Evolutionary conservation across 2,888 invertebrate genomes (phyloP), one percentile per base, ranked within the genome.

Genomic region (Choreutis nemorana): DNA sequence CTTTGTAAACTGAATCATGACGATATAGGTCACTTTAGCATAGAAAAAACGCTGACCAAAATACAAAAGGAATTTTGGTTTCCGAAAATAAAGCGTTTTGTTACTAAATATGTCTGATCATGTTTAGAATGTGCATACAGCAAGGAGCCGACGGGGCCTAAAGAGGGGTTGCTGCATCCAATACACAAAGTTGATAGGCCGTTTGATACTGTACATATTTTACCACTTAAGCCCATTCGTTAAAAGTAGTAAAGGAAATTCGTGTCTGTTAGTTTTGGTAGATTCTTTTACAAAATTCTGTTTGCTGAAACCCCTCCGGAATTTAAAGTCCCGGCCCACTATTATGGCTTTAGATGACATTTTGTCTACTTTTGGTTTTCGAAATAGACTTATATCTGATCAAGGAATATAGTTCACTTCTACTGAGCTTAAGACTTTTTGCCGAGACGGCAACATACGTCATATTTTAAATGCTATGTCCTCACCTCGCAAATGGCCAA

Each of bases 1-100:
- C 23, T 23, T n/a, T 23, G 23, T 11, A n/a, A 23, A n/a, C 7
- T 23, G 11, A 23, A 12, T 11, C 23, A 23, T 11, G 23, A 23
- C 11, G 23, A 23, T 23, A 23, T 23, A 7, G 23, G 23, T 10
- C 23, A 23, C 3, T 23, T 23, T n/a, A 2, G 23, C 10, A 1
- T 23, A 2, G 23, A 23, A 11, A 23, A 23, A 11, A 1, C 18
- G 8, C 8, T 6, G 4, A 8, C 5, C 9, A 23, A 1, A 23
- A 23, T 10, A 23, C 2, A 3, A 23, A 11, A 3, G 2, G 2
- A 23, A 7, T 12, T 3, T 23, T 3, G 3, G 23, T 23, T 12
- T 11, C 3, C 13, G 3, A 23, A 3, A 12, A 4, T 12, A 4
- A 10, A n/a, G 11, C 2, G 11, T 10, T 23, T 23, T 23, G 9